Conservation (phyloP, 2,113 vertebrate genomes). For the Ailurus styani region DNA sequence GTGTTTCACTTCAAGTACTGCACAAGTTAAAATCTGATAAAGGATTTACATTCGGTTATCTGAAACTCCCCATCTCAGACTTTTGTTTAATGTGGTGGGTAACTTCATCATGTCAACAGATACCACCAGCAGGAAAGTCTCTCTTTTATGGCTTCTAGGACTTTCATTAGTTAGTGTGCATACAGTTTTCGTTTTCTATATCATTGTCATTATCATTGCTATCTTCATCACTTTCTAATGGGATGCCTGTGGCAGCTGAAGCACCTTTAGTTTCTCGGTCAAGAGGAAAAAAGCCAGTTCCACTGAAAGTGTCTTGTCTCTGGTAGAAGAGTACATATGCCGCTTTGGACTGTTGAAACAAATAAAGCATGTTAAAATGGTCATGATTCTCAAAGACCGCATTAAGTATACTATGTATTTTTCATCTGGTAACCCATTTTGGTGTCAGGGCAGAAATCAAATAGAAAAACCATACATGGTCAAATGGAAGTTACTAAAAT, state of each 20-base stretch:
- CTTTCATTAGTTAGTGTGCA: constrained; percentile 94
- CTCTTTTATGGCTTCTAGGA: constrained; percentile 91
- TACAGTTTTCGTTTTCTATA: constrained; percentile 90
- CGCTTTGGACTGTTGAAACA: constrained; percentile 92
- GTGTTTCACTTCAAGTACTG: constrained; percentile 88
- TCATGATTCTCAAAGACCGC: constrained; percentile 21
- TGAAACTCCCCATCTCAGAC: constrained; percentile 86
- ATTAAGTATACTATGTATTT: neutral
- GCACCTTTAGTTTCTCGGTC: constrained; percentile 91
- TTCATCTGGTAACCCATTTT: neutral
- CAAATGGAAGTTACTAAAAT: constrained; percentile 7
- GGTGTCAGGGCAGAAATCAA: neutral
- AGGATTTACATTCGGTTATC: constrained; percentile 87
- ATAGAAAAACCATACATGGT: neutral
- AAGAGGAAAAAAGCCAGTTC: constrained; percentile 96
- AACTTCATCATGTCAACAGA: constrained; percentile 75
- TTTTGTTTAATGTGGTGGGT: constrained; percentile 83
- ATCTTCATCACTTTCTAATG: constrained; percentile 88
- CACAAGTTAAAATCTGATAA: constrained; percentile 87
- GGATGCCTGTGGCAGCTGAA: constrained; percentile 86
- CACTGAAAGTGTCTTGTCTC: constrained; percentile 92
- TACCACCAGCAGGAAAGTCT: constrained; percentile 81
- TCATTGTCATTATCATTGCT: constrained; percentile 88
- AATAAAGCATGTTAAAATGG: constrained; percentile 40
- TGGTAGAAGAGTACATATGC: constrained; percentile 98